A percentile compares a stretch with the other conserved stretches of the same genome.
Evolutionary conservation across 2,113 vertebrate genomes (phyloP).

Genomic region (Alces alces): DNA sequence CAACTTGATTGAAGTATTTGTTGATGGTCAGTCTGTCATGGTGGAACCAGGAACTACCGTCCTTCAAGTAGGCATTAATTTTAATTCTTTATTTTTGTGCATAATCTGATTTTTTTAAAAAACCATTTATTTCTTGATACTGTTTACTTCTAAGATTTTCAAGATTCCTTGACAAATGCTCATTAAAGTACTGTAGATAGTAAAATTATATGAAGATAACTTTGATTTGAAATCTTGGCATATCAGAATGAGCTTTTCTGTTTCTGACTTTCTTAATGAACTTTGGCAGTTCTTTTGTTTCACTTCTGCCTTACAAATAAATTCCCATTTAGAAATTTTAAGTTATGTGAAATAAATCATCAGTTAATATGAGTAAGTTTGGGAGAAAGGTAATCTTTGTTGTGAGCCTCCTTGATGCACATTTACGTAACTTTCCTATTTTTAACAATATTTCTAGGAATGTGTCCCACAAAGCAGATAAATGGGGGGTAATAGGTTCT

Average conservation of each 20-base stretch:
- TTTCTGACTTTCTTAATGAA: not conserved
- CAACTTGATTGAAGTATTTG: constrained; percentile 93
- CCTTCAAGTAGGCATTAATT: constrained; percentile 85
- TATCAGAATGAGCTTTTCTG: not conserved
- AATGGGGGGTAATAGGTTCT: not conserved
- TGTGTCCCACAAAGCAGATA: not conserved
- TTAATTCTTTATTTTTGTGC: not conserved
- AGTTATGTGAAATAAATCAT: not conserved
- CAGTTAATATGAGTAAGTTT: not conserved
- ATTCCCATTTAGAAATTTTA: not conserved
- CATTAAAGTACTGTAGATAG: not conserved
- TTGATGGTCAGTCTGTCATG: constrained; percentile 90
- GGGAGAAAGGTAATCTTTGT: not conserved
- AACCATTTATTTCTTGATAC: not conserved
- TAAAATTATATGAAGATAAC: constrained; percentile 35
- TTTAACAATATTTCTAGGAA: constrained; percentile 4
- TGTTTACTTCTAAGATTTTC: not conserved
- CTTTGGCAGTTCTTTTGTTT: constrained; percentile 5
- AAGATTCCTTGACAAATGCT: not conserved
- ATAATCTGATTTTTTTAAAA: not conserved
- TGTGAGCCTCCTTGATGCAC: constrained; percentile 1
- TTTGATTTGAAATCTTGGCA: not conserved
- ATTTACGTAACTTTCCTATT: not conserved
- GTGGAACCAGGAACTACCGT: constrained; percentile 95
- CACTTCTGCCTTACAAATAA: not conserved